Base-by-base conservation (phyloP, 2,113 vertebrate genomes). In the Rhinoderma darwinii region DNA sequence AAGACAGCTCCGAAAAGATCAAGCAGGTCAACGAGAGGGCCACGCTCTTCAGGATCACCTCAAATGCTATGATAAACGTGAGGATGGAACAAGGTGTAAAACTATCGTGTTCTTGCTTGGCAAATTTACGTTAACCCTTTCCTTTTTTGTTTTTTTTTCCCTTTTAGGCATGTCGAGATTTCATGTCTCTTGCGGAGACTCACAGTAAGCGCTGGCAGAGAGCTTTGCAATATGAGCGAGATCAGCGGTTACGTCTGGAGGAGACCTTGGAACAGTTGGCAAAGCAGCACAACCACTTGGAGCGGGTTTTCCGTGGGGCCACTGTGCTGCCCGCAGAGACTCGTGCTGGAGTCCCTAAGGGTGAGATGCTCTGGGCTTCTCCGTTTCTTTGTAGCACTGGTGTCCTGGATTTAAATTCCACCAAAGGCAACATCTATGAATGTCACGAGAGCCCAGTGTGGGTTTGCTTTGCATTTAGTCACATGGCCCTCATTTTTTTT, bases 21-120 rank as follows among this genome's bases (percentile, higher is more conserved):
- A 95, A 96, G 88, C 97, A 99, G 91, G 98, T 99, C 77, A 98
- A 98, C 0, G 98, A 99, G 59, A 94, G 98, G 7, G 96, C 98
- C 86, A 99, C 98, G 0, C 95, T 99, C 74, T 99, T 99, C 89
- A 94, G 98, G 90, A 99, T 99, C 94, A 99, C 98, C 1, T 99
- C 98, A 85, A 99, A 99, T 0, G 98, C 98, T 89, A 99, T 99
- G 98, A 99, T 99, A 90, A 99, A 99, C 0, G 98, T 99, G 93
- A 94, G 97, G 90, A 32, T 47, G 41, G n/a, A 17, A 47, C n/a
- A 44, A n/a, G 25, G 6, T 37, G 1, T 4, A 30, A 15, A 66
- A 66, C 17, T 56, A 56, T 18, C 17, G 44, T 47, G 14, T 14
- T 47, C 5, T 47, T 8, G 14, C 14, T 47, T 47, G 44, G 44